Base-by-base conservation (phyloP, 2,797 vertebrate genomes). In the Babyrousa celebensis region DNA sequence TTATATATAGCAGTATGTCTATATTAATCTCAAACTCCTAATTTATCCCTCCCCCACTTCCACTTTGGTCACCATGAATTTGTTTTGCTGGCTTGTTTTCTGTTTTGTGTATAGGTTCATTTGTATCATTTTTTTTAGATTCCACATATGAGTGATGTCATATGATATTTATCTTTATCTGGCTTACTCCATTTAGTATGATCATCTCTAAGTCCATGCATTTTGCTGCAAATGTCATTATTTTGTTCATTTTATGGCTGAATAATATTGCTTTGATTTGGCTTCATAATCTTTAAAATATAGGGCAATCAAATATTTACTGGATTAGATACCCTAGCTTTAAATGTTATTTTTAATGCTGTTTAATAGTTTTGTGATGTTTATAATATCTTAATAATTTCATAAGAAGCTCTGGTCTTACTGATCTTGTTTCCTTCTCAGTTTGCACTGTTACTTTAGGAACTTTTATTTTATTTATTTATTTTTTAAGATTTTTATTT, bases 301-400 rank as follows among this genome's bases (percentile, higher is more conserved):
- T 0, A 40, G 15, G 12, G 3, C 60, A 62, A 27, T n/a, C 9
- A 58, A 17, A 1, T 91, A 32, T 43, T 91, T 79, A 43, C n/a
- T 89, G 4, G 2, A 62, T n/a, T 77, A 88, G 1, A 29, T 25
- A 36, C 7, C 6, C 11, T 84, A 78, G 17, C 6, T 74, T 86
- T 94, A 77, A 78, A 67, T 94, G 3, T 62, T 48, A 32, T 14
- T 85, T 91, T 79, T 48, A 10, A 32, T 65, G 52, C 32, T 74
- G 77, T 71, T 68, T 60, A 60, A 58, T n/a, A 56, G 70, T 32
- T 70, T 14, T 74, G n/a, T 48, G 20, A 20, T 65, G 60, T 91
- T 48, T 56, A 18, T 71, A 71, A 54, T 87, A 63, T 77, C 63
- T 92, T 60, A 52, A 74, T 78, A 84, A 15, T 96, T 84, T 80